These are phyloP conservation scores for Neogale vison DNA, from an alignment of 2,113 vertebrate genomes.

Conservation along the genomic window DNA sequence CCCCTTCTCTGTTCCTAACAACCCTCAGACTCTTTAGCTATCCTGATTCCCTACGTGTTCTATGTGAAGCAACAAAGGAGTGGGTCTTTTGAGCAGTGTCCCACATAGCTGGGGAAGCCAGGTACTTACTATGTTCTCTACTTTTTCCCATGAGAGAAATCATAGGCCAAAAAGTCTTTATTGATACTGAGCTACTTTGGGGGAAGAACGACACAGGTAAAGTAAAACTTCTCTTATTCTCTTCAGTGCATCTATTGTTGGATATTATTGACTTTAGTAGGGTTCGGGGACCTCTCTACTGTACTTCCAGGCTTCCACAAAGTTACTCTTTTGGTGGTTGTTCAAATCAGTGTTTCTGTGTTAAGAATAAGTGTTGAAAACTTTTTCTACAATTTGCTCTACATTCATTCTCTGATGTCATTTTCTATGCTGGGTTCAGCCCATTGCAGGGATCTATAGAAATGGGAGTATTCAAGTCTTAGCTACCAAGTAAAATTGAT, in stretches of 20 bases:
- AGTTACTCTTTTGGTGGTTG: neutral
- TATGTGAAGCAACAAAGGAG: neutral
- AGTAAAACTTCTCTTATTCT: neutral
- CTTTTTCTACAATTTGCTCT: neutral
- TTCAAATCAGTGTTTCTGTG: neutral
- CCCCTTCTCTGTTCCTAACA: neutral
- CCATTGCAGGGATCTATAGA: neutral
- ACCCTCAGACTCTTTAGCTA: neutral
- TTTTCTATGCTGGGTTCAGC: neutral
- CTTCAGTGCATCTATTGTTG: neutral
- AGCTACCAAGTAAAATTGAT: neutral
- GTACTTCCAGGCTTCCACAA: neutral
- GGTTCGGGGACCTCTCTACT: neutral
- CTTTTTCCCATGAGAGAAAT: neutral
- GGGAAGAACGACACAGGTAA: neutral
- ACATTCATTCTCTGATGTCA: neutral
- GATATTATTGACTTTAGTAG: neutral
- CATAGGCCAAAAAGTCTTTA: neutral
- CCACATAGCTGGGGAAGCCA: neutral
- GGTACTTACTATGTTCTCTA: neutral
- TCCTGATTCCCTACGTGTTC: neutral
- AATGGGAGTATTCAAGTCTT: neutral
- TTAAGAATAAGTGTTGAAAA: neutral
- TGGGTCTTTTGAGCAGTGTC: neutral
- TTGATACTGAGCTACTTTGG: neutral